These are phyloP conservation scores for Pterocles gutturalis DNA, from an alignment of 2,113 vertebrate genomes.

Conservation along the genomic window DNA sequence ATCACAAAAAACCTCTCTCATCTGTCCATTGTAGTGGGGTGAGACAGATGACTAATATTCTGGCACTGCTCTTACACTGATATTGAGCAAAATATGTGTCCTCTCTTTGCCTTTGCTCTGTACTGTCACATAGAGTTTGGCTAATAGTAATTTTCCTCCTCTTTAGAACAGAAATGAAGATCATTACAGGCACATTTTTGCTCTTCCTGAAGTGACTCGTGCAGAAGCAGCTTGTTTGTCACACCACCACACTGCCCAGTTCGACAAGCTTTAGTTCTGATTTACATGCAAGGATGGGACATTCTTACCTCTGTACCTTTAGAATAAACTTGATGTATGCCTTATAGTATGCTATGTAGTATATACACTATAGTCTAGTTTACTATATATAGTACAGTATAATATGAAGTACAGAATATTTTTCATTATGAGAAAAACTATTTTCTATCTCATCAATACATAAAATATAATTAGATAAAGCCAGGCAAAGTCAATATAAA, in stretches of 20 bases:
- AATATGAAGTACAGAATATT: background rate
- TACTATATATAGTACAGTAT: background rate
- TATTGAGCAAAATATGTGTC: background rate
- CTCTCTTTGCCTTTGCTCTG: background rate
- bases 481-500: background rate
- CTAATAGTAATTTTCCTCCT: background rate
- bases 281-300: background rate
- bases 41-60: background rate
- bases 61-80: background rate
- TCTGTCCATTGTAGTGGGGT: too few species aligned
- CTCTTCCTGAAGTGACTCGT: background rate
- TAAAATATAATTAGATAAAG: background rate
- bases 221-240: background rate
- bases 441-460: background rate
- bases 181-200: background rate
- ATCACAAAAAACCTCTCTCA: too few species aligned
- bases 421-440: background rate
- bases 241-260: accelerated
- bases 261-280: background rate
- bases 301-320: background rate
- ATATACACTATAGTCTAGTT: background rate
- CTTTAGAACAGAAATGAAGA: background rate
- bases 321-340: background rate
- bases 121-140: background rate
- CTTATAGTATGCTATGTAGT: background rate